A percentile compares a stretch with the other conserved stretches of the same genome.
phyloP scores from a whole-genome alignment of 2,888 invertebrate genomes.

The Drosophila lutescens region DNA sequence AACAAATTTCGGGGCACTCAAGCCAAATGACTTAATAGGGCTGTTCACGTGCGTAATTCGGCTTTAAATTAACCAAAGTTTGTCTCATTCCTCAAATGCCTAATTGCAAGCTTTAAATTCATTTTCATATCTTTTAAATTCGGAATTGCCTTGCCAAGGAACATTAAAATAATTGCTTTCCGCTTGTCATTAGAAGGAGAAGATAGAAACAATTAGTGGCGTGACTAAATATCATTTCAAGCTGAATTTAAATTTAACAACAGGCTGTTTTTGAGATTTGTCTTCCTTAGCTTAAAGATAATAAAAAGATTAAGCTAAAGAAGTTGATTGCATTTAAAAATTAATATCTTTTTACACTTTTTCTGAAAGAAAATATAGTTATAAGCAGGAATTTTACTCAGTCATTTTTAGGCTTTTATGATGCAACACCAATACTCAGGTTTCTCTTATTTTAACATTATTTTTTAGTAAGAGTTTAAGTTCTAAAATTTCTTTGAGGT shows the following conservation, averaged over 20 bases:
- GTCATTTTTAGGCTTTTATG: too few relatives aligned
- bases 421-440: too few relatives aligned
- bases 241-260: conserved; percentile 1
- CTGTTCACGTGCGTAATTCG: conserved; percentile 25
- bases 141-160: conserved; percentile 1
- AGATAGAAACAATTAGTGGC: conserved; percentile 8
- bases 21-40: conserved; percentile 22
- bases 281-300: background rate
- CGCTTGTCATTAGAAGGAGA: conserved; percentile 23
- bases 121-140: conserved; percentile 5
- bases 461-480: too few relatives aligned
- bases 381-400: too few relatives aligned
- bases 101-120: conserved; percentile 15
- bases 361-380: too few relatives aligned
- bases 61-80: conserved; percentile 7
- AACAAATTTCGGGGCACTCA: conserved; percentile 12
- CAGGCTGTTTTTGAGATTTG: background rate
- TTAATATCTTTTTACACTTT: too few relatives aligned
- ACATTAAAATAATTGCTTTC: conserved; percentile 50
- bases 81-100: conserved; percentile 15
- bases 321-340: background rate
- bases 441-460: too few relatives aligned
- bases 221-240: conserved; percentile 10
- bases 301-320: too few relatives aligned
- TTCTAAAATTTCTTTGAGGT: too few relatives aligned